A percentile compares a stretch with the other conserved stretches of the same genome.
phyloP scores from a whole-genome alignment of 2,888 invertebrate genomes.

The Antheraea yamamai region DNA sequence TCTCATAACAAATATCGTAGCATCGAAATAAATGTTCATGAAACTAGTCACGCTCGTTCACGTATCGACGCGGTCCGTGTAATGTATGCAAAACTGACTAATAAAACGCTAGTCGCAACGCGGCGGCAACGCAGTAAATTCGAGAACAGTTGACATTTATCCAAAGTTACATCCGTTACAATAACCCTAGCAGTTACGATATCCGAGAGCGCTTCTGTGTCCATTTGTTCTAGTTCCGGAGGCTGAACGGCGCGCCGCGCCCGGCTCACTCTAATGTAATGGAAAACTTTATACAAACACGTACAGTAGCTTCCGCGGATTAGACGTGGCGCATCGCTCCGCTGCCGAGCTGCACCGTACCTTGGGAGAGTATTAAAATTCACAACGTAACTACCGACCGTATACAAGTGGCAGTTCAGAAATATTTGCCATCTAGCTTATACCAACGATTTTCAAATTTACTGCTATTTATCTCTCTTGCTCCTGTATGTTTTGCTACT shows the following conservation, averaged over 20 bases:
- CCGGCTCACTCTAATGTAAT: slow-evolving; percentile 62
- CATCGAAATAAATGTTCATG: slow-evolving; percentile 40
- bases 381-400: slow-evolving; percentile 49
- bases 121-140: slow-evolving; percentile 69
- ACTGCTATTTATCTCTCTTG: background rate
- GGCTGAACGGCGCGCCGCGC: slow-evolving; percentile 36
- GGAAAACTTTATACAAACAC: slow-evolving; percentile 73
- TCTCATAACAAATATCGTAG: slow-evolving; percentile 22
- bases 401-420: slow-evolving; percentile 42
- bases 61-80: slow-evolving; percentile 57
- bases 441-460: slow-evolving; percentile 17
- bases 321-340: slow-evolving; percentile 50
- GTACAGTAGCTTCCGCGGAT: slow-evolving; percentile 54
- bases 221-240: slow-evolving; percentile 75
- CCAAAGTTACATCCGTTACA: slow-evolving; percentile 80
- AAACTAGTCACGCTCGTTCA: slow-evolving; percentile 45
- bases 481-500: background rate
- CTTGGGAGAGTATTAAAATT: slow-evolving; percentile 67
- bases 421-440: slow-evolving; percentile 42
- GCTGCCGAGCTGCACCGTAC: slow-evolving; percentile 33
- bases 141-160: slow-evolving; percentile 78
- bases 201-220: slow-evolving; percentile 63
- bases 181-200: slow-evolving; percentile 76
- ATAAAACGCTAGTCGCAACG: slow-evolving; percentile 68
- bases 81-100: slow-evolving; percentile 76